Percentiles rank a stretch among this genome's conserved stretches.
These are phyloP conservation scores for Cremastinae sp. DNA, from an alignment of 2,888 invertebrate genomes.

Conservation along the genomic window DNA sequence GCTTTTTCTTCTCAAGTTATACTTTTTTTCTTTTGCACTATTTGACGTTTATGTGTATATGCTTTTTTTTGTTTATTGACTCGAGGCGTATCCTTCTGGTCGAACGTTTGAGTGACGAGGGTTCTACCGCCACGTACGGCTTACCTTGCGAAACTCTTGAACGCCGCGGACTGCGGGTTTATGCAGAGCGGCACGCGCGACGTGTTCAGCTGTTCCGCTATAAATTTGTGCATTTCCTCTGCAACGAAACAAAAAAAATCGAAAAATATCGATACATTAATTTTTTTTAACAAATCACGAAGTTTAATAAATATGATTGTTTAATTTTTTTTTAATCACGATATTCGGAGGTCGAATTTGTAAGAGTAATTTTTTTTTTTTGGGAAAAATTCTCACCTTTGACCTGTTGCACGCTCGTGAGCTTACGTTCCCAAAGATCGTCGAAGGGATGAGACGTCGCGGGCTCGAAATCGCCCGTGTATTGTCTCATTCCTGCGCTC, in stretches of 20 bases:
- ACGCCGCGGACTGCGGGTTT: slow-evolving; percentile 99
- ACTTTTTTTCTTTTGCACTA: slow-evolving; percentile 40
- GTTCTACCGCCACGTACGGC: slow-evolving; percentile 72
- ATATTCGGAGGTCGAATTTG: too few relatives aligned
- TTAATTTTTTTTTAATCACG: too few relatives aligned
- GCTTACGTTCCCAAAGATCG: slow-evolving; percentile 97
- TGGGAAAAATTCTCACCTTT: slow-evolving; percentile 95
- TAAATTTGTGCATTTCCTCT: slow-evolving; percentile 99
- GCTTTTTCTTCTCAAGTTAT: slow-evolving; percentile 3
- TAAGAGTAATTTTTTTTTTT: too few relatives aligned
- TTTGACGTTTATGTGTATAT: slow-evolving; percentile 22
- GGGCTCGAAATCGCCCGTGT: slow-evolving; percentile 94
- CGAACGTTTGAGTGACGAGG: slow-evolving; percentile 53
- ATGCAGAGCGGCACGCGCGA: slow-evolving; percentile 99
- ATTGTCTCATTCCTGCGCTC: slow-evolving; percentile 90
- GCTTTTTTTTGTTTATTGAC: slow-evolving; percentile 27
- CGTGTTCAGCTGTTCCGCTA: slow-evolving; percentile 97
- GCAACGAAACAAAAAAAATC: slow-evolving; percentile 78
- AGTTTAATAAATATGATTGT: too few relatives aligned
- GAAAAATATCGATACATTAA: slow-evolving; percentile 7
- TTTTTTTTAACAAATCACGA: too few relatives aligned
- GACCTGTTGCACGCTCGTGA: slow-evolving; percentile 95
- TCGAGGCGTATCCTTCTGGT: slow-evolving; percentile 43
- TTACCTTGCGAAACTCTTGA: slow-evolving; percentile 99
- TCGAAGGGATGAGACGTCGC: slow-evolving; percentile 95